phyloP scores from a whole-genome alignment of 30 jellyfish, hydroid and myxozoan genomes.

The Sanderia malayensis region DNA sequence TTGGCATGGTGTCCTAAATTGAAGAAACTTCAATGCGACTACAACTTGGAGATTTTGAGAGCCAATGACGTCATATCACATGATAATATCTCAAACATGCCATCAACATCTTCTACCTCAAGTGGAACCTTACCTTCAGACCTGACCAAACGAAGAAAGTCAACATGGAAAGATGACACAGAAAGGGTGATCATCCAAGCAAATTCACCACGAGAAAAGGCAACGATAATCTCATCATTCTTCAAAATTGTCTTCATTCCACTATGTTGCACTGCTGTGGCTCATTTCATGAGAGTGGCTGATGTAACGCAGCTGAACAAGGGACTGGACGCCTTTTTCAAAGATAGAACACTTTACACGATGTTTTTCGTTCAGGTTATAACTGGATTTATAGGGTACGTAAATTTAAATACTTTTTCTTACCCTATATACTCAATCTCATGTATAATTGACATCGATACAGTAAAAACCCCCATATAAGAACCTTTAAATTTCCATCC shows the following conservation, averaged over 20 bases:
- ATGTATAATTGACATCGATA: too few relatives aligned
- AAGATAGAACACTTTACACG: slow-evolving; percentile 45
- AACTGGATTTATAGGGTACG: slow-evolving; percentile 77
- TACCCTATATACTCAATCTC: too few relatives aligned
- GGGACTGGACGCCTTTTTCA: slow-evolving; percentile 47
- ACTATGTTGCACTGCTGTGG: slow-evolving; percentile 55
- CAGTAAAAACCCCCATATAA: too few relatives aligned
- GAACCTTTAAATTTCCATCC: too few relatives aligned
- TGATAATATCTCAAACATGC: slow-evolving; percentile 13
- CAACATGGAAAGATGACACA: slow-evolving; percentile 62
- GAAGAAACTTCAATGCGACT: slow-evolving; percentile 76
- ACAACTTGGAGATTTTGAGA: slow-evolving; percentile 51
- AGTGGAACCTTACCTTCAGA: background rate
- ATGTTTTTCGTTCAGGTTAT: slow-evolving; percentile 77
- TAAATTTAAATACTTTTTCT: too few relatives aligned
- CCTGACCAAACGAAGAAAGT: slow-evolving; percentile 27
- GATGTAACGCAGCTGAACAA: slow-evolving; percentile 36
- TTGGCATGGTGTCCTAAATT: slow-evolving; percentile 92
- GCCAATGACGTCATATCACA: too few relatives aligned
- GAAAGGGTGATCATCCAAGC: slow-evolving; percentile 70
- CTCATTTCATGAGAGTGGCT: slow-evolving; percentile 78
- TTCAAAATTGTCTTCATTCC: slow-evolving; percentile 75
- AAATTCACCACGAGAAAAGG: slow-evolving; percentile 87
- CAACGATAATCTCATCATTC: slow-evolving; percentile 66
- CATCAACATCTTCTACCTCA: slow-evolving; percentile 5